phyloP scores from a whole-genome alignment of 1,140 invertebrate genomes.

The Babylonia areolata region DNA sequence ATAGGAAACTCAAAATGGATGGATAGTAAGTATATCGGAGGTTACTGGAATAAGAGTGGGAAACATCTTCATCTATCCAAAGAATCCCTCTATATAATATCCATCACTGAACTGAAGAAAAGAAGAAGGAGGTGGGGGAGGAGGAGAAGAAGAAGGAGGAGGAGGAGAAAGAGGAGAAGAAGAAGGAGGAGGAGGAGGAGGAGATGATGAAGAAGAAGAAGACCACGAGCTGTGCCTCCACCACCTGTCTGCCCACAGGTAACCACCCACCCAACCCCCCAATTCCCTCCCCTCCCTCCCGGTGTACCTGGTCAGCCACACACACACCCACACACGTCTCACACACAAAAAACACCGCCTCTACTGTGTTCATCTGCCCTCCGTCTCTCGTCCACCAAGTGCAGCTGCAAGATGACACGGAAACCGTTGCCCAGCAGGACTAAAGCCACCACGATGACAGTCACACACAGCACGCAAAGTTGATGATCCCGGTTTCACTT shows the following conservation, averaged over 20 bases:
- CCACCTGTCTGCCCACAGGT: slow-evolving; percentile 48
- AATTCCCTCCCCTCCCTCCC: no score
- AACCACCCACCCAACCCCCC: no score
- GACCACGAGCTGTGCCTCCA: slow-evolving; percentile 56
- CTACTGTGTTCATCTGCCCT: background rate
- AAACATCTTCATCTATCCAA: no score
- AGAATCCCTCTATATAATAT: no score
- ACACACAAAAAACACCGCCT: background rate
- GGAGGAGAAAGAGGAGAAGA: slow-evolving; percentile 36
- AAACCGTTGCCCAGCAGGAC: slow-evolving; percentile 55
- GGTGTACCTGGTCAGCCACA: slow-evolving; percentile 52
- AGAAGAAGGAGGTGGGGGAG: no score
- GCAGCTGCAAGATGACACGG: slow-evolving; percentile 32
- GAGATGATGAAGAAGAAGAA: no score
- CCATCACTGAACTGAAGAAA: no score
- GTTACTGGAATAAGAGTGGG: no score
- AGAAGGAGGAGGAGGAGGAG: background rate
- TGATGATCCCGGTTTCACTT: no score
- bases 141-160: background rate
- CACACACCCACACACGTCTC: slow-evolving; percentile 50
- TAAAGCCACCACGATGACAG: slow-evolving; percentile 49
- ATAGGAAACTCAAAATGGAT: no score
- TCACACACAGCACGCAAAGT: slow-evolving; percentile 32
- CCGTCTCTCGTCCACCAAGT: no score
- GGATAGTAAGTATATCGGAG: no score